These are phyloP conservation scores for Reticulitermes lucifugus DNA, from an alignment of 2,888 invertebrate species.

Conservation along the genomic window DNA sequence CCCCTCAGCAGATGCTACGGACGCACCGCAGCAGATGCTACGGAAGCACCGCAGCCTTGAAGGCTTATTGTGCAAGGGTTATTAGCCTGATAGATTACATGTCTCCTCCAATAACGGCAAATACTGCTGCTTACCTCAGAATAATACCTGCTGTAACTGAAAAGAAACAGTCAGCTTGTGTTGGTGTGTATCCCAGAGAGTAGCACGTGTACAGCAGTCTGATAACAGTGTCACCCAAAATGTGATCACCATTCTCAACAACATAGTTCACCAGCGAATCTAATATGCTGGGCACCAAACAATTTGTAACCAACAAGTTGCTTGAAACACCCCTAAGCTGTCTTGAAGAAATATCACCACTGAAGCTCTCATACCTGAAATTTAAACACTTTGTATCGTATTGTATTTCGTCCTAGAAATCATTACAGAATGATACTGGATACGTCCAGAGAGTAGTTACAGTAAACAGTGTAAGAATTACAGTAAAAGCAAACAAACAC, in stretches of 20 bases:
- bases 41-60: no score
- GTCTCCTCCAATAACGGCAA: no score
- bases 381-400: neutral
- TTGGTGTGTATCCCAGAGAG: conserved; percentile 66
- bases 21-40: no score
- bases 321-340: conserved; percentile 64
- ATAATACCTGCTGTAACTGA: conserved; percentile 62
- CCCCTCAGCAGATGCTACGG: no score
- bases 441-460: no score
- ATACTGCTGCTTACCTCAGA: conserved; percentile 61
- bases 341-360: conserved; percentile 63
- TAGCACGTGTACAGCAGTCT: conserved; percentile 66
- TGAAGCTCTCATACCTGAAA: conserved; percentile 54
- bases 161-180: conserved; percentile 61
- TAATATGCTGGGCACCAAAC: conserved; percentile 54
- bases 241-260: conserved; percentile 61
- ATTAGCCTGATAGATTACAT: no score
- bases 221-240: conserved; percentile 67
- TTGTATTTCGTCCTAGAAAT: no score
- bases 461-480: no score
- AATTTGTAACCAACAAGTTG: conserved; percentile 62
- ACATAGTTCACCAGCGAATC: conserved; percentile 62
- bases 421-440: no score
- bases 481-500: no score
- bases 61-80: no score